Evolutionary conservation across 2,888 invertebrate genomes (phyloP).

Genomic region (Himalopsyche kuldschensis): DNA sequence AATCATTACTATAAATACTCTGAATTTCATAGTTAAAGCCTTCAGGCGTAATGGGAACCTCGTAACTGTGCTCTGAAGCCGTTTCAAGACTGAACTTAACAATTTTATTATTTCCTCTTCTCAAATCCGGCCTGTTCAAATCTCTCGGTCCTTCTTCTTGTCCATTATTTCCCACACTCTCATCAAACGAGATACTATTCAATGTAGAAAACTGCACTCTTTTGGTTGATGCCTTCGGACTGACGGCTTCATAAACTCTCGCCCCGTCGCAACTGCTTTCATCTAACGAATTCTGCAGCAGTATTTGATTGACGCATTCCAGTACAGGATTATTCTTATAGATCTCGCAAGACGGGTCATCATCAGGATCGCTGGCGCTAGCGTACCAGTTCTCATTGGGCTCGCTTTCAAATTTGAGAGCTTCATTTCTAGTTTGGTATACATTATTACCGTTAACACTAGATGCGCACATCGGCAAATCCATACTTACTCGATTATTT

Average conservation of each 20-base stretch:
- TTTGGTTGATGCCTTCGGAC: constrained; percentile 57
- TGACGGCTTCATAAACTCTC: constrained; percentile 55
- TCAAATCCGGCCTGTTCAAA: constrained; percentile 47
- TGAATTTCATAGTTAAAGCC: constrained; percentile 61
- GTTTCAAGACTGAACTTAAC: constrained; percentile 59
- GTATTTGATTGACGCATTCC: constrained; percentile 84
- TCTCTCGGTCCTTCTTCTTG: constrained; percentile 33
- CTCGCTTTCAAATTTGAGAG: constrained; percentile 49
- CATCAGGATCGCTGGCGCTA: constrained; percentile 77
- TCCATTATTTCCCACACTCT: constrained; percentile 50
- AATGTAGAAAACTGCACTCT: constrained; percentile 67
- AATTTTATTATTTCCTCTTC: constrained; percentile 54
- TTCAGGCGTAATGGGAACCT: constrained; percentile 62
- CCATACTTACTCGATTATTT: background rate
- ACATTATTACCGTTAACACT: constrained; percentile 47
- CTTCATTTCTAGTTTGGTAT: constrained; percentile 37
- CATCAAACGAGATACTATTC: constrained; percentile 62
- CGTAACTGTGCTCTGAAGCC: constrained; percentile 63
- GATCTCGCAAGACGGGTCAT: constrained; percentile 68
- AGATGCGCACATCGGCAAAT: constrained; percentile 6
- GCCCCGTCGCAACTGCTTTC: constrained; percentile 59
- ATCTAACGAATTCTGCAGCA: constrained; percentile 72
- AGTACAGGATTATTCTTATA: constrained; percentile 82
- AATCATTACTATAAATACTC: constrained; percentile 75
- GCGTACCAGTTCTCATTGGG: constrained; percentile 79